Percentiles rank a stretch among this genome's conserved stretches.
These are phyloP conservation scores for Kradibia gibbosae DNA, from an alignment of 1,140 invertebrate species.

Conservation along the genomic window DNA sequence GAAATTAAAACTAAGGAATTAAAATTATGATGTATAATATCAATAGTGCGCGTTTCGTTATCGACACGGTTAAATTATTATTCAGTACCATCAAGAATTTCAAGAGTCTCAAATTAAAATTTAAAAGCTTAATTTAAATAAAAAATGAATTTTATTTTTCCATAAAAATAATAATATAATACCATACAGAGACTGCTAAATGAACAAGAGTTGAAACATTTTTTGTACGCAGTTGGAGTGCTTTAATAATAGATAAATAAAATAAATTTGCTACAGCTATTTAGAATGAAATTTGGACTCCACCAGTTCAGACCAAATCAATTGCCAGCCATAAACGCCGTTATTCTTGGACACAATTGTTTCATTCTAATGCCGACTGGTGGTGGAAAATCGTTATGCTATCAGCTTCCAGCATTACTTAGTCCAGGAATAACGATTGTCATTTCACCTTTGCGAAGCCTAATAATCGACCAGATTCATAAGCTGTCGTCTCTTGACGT, in stretches of 20 bases:
- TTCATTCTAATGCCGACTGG: slow-evolving; percentile 98
- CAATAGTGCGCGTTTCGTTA: no score
- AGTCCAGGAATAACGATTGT: slow-evolving; percentile 88
- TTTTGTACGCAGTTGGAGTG: no score
- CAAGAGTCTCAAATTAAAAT: no score
- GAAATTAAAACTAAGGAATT: no score
- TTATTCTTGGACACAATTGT: slow-evolving; percentile 87
- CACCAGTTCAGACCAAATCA: slow-evolving; percentile 91
- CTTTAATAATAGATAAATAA: slow-evolving; percentile 31
- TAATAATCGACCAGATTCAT: slow-evolving; percentile 95
- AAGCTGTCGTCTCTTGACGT: slow-evolving; percentile 88
- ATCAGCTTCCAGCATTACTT: slow-evolving; percentile 87
- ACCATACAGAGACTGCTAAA: no score
- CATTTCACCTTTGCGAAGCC: slow-evolving; percentile 92
- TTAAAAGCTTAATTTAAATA: no score
- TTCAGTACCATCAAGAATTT: no score
- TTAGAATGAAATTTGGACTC: slow-evolving; percentile 85
- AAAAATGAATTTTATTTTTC: no score
- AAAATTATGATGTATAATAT: no score
- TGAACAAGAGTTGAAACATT: no score
- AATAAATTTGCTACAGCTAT: slow-evolving; percentile 36
- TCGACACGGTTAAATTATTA: no score
- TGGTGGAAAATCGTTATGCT: slow-evolving; percentile 96
- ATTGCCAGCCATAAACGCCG: slow-evolving; percentile 94
- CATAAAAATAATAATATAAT: no score